Base-by-base conservation (phyloP, 2,888 invertebrate genomes). In the Xestia rhomboidea region DNA sequence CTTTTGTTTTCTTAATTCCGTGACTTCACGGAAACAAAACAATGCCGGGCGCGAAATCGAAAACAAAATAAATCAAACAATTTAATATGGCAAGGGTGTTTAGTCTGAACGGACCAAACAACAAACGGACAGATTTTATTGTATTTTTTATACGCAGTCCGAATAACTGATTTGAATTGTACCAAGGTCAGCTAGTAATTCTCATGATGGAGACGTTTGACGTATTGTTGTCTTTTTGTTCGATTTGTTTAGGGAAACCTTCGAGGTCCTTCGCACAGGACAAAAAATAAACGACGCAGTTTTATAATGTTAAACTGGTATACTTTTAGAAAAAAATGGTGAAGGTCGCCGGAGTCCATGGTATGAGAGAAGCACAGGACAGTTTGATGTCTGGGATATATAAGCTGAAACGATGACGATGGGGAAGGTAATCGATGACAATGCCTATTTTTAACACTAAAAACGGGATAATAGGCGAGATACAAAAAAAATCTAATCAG, bases 161-260 rank as follows among this genome's bases (percentile, higher is more conserved):
- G 38, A 72, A 85, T 70, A 66, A 66, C 54, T 38, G 46, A 77
- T 77, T 71, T 60, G 68, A 57, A 74, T 77, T 44, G 73, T 71
- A 66, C 30, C 70, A 86, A 86, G 86, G 86, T 77, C 27, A 24
- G 27, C 15, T 8, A 27, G 51, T 73, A 70, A 68, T 77, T 73
- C 68, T 77, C 67, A 78, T 83, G 73, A 83, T 62, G 54, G 46
- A 82, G 60, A 68, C 70, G 63, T 69, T 68, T 73, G 49, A 62
- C 44, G 66, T 82, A 83, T 83, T 73, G 68, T 85, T 68, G 51
- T 71, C 62, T 83, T 78, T 83, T 85, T 85, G 63, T 41, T 54
- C 60, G 70, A 70, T 67, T 82, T 57, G 24, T 67, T n/a, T n/a
- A 68, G n/a, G 38, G 44, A 86, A 85, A 86, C 70, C 73, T 76